These are phyloP conservation scores for Ranitomeya imitator DNA, from an alignment of 2,113 vertebrate species.

Conservation along the genomic window DNA sequence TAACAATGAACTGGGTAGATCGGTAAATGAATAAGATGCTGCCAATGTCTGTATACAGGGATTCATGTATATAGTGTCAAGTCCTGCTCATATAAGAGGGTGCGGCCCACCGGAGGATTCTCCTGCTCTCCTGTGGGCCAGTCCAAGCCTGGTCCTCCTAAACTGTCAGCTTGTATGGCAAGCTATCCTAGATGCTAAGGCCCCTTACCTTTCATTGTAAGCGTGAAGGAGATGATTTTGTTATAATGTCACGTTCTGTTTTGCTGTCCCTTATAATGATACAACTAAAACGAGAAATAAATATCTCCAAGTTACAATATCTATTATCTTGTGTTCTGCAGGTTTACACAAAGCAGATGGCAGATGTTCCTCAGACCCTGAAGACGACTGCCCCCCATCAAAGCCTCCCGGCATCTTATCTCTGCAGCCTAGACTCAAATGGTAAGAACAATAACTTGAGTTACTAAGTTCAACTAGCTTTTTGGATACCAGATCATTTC, in stretches of 20 bases:
- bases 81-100: no score
- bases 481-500: neutral
- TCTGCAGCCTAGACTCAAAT: slow-evolving; percentile 77
- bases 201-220: neutral
- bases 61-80: no score
- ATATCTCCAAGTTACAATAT: neutral
- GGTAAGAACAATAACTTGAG: slow-evolving; percentile 72
- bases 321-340: slow-evolving; percentile 65
- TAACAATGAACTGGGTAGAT: no score
- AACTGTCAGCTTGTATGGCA: neutral
- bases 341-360: slow-evolving; percentile 82
- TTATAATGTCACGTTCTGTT: neutral
- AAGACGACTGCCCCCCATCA: slow-evolving; percentile 66
- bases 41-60: no score
- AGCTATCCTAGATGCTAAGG: neutral
- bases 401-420: slow-evolving; percentile 71
- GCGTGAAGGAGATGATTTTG: neutral
- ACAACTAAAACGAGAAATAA: neutral
- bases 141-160: neutral
- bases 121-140: no score
- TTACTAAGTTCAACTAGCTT: neutral
- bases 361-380: slow-evolving; percentile 72
- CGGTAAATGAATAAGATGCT: no score
- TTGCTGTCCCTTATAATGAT: neutral
- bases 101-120: no score